Percentiles rank a stretch among this genome's conserved stretches.
Evolutionary conservation across 2,888 invertebrate genomes (phyloP).

Genomic region (Drosophila pullipes): DNA sequence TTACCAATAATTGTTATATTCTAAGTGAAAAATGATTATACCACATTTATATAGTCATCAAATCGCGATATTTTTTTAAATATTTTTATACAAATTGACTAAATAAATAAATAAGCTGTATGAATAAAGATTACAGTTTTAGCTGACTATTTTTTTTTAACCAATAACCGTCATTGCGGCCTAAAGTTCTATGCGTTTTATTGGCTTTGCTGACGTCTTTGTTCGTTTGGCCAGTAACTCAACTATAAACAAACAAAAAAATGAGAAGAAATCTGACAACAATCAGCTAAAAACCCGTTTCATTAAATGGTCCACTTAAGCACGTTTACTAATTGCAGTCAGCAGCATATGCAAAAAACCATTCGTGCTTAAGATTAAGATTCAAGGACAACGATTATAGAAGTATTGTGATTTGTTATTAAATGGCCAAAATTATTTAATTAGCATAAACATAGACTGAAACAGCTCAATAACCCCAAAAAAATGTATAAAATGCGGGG

Average conservation of each 20-base stretch:
- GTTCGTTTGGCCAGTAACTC: conserved; percentile 23
- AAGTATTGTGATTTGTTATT: conserved; percentile 29
- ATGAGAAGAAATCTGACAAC: conserved; percentile 28
- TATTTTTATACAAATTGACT: not conserved
- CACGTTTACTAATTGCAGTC: conserved; percentile 42
- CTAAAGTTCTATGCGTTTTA: conserved; percentile 2
- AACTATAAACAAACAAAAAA: conserved; percentile 17
- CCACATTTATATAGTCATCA: too few species aligned
- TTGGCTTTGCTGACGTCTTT: conserved; percentile 28
- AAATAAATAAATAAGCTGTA: not conserved
- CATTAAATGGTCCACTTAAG: conserved; percentile 42
- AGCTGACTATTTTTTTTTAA: not conserved
- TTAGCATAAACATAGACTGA: conserved; percentile 14
- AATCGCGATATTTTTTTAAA: too few species aligned
- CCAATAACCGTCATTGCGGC: not conserved
- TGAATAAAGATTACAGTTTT: not conserved
- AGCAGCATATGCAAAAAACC: conserved; percentile 36
- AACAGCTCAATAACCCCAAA: not conserved
- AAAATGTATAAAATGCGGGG: not conserved
- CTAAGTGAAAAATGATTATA: too few species aligned
- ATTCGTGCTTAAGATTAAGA: conserved; percentile 32
- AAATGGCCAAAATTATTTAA: conserved; percentile 30
- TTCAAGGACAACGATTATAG: conserved; percentile 51
- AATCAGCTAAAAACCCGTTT: conserved; percentile 37
- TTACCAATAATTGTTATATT: not conserved